Percentiles rank a stretch among this genome's conserved stretches.
Conservation (phyloP, 2,113 vertebrate species). For the Hoplias malabaricus region DNA sequence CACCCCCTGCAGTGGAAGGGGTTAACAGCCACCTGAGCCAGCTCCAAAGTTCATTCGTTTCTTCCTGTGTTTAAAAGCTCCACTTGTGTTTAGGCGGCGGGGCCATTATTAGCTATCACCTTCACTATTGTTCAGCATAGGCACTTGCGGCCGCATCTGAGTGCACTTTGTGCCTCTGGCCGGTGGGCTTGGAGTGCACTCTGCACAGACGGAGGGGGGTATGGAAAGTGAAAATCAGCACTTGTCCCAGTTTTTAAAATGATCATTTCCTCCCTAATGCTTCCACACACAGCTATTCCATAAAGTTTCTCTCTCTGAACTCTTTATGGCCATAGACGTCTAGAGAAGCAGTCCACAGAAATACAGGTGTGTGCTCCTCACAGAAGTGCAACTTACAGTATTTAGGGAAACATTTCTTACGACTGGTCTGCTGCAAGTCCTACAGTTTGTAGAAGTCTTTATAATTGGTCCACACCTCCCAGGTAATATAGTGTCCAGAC, state of each 20-base stretch:
- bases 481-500: too few species aligned
- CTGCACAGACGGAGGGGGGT: not conserved
- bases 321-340: too few species aligned
- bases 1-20: not conserved
- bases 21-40: not conserved
- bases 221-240: not conserved
- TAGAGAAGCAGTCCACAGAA: too few species aligned
- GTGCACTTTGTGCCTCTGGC: not conserved
- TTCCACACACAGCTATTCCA: not conserved
- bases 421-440: too few species aligned
- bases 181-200: not conserved
- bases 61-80: not conserved
- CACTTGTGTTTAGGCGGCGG: not conserved
- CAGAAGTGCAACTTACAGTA: too few species aligned
- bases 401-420: too few species aligned
- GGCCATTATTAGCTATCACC: not conserved
- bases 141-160: not conserved
- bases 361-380: too few species aligned
- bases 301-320: too few species aligned
- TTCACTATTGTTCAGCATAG: not conserved
- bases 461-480: too few species aligned
- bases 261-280: not conserved
- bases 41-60: not conserved
- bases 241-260: not conserved
- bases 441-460: too few species aligned